Conservation (phyloP, 2,113 vertebrate genomes). For the Neoarius graeffei region DNA sequence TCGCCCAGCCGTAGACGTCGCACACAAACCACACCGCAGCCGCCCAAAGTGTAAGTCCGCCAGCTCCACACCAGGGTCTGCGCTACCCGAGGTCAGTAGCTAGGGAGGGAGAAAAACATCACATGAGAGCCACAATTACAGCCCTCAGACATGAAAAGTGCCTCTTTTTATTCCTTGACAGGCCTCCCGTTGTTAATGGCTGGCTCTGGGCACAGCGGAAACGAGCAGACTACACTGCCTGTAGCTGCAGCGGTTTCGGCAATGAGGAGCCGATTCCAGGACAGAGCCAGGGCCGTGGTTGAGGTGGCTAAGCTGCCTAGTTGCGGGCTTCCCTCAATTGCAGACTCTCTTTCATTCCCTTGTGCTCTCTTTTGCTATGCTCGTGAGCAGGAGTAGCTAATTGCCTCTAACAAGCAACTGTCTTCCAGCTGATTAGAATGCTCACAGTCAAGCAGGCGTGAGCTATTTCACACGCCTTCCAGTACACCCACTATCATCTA, state of each 20-base stretch:
- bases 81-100: conserved; percentile 69
- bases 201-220: conserved; percentile 69
- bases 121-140: conserved; percentile 78
- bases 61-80: conserved; percentile 59
- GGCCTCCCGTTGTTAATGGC: conserved; percentile 73
- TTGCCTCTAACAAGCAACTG: conserved; percentile 26
- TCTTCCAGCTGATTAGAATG: conserved; percentile 13
- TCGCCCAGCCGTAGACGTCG: conserved; percentile 61
- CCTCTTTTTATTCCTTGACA: conserved; percentile 75
- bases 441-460: conserved; percentile 1
- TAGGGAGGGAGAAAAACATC: conserved; percentile 70
- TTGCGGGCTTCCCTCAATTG: conserved; percentile 29
- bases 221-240: conserved; percentile 69
- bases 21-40: conserved; percentile 64
- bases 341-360: conserved; percentile 20
- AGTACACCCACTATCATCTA: background rate
- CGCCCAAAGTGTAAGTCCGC: conserved; percentile 63
- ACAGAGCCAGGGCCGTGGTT: conserved; percentile 68
- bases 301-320: conserved; percentile 55
- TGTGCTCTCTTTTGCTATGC: conserved; percentile 17
- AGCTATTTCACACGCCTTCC: conserved; percentile 14
- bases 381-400: conserved; percentile 13
- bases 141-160: conserved; percentile 78
- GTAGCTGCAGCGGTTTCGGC: conserved; percentile 68
- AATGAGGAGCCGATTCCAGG: conserved; percentile 73